Conservation (phyloP, 2,113 vertebrate species). For the Cyanocitta stelleri region DNA sequence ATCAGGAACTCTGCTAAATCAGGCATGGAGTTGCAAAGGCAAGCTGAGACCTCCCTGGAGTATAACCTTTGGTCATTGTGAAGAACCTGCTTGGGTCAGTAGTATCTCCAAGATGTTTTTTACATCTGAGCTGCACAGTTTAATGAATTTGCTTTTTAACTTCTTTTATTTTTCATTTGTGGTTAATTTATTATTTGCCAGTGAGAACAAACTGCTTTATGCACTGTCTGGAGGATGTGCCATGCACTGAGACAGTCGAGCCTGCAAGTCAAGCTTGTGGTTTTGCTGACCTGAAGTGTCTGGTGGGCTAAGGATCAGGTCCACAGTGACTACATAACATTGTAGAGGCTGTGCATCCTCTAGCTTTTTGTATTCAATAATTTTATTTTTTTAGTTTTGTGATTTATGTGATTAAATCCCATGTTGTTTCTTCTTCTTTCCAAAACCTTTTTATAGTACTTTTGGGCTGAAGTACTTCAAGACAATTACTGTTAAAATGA, state of each 20-base stretch:
- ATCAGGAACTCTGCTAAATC: neutral
- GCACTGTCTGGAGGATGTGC: neutral
- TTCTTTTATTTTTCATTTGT: neutral
- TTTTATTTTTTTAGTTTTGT: neutral
- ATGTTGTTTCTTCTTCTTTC: neutral
- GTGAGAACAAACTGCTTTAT: neutral
- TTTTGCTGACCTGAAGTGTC: neutral
- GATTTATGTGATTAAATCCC: neutral
- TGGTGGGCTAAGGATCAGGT: neutral
- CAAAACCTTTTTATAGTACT: neutral
- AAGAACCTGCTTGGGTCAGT: neutral
- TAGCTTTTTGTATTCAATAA: neutral
- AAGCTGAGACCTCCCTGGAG: neutral
- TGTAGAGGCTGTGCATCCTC: neutral
- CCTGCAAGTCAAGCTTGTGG: neutral
- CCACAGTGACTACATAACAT: accelerated
- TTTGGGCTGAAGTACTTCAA: neutral
- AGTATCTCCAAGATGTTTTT: neutral
- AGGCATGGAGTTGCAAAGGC: neutral
- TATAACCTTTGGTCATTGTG: neutral
- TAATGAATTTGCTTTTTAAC: neutral
- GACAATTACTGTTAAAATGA: neutral
- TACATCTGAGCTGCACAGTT: neutral
- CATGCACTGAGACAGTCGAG: accelerated
- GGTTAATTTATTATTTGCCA: neutral